Evolutionary conservation across 2,797 vertebrate genomes (phyloP).

Genomic region (Chaetodon trifasciatus): DNA sequence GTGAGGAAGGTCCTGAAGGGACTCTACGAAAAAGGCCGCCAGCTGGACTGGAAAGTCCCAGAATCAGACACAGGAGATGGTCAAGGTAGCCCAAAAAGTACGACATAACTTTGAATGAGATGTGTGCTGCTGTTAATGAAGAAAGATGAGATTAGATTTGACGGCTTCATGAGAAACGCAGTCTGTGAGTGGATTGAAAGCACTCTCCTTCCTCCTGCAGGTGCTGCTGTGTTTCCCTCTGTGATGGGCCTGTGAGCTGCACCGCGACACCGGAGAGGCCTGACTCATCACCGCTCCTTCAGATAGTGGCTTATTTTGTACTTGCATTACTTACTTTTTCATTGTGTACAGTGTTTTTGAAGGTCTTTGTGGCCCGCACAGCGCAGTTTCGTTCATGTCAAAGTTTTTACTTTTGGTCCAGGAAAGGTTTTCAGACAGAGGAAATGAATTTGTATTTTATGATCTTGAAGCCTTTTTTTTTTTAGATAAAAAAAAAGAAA

Average conservation of each 20-base stretch:
- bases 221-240: constrained; percentile 83
- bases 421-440: constrained; percentile 10
- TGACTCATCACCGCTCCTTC: neutral
- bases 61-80: constrained; percentile 92
- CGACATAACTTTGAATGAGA: constrained; percentile 48
- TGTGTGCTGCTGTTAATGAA: neutral
- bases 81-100: constrained; percentile 94
- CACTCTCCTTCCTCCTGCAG: constrained; percentile 66
- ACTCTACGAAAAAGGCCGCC: constrained; percentile 97
- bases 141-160: neutral
- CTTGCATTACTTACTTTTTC: constrained; percentile 30
- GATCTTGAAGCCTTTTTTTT: constrained; percentile 8
- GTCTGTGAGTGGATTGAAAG: constrained; percentile 22
- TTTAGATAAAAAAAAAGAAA: constrained; percentile 1
- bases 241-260: constrained; percentile 84
- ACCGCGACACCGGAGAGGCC: constrained; percentile 4
- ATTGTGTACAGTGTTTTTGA: constrained; percentile 33
- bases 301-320: constrained; percentile 38
- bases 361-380: constrained; percentile 14
- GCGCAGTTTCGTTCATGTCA: constrained; percentile 42
- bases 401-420: constrained; percentile 7
- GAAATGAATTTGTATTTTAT: constrained; percentile 27
- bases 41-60: constrained; percentile 98
- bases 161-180: neutral
- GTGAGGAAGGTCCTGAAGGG: constrained; percentile 96